These are phyloP conservation scores for Eilema depressum DNA, from an alignment of 2,888 invertebrate genomes.

Conservation along the genomic window DNA sequence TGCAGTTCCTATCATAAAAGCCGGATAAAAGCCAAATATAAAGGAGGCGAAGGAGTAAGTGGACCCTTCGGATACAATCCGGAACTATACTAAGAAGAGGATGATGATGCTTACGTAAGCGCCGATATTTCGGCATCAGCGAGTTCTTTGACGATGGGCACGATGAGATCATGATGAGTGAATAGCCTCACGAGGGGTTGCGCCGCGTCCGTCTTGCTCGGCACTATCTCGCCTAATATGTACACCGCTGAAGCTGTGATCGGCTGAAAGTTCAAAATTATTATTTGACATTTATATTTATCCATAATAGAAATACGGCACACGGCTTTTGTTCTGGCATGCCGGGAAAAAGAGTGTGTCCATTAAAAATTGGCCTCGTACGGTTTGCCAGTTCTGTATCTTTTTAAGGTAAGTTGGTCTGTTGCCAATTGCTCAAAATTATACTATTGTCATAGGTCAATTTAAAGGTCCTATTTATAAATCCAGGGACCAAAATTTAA, in stretches of 20 bases:
- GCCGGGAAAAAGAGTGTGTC: background rate
- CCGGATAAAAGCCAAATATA: too few species aligned
- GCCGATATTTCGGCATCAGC: conserved; percentile 96
- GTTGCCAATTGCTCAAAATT: too few species aligned
- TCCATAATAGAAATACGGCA: too few species aligned
- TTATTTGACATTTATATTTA: too few species aligned
- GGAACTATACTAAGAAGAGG: background rate
- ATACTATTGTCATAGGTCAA: background rate
- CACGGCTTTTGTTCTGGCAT: background rate
- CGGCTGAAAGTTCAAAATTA: conserved; percentile 85
- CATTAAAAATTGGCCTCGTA: background rate
- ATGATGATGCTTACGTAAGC: conserved; percentile 89
- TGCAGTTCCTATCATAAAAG: too few species aligned
- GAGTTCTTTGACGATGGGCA: conserved; percentile 93
- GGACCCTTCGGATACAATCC: too few species aligned
- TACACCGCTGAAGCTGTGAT: conserved; percentile 94
- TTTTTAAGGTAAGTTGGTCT: too few species aligned
- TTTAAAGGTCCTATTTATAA: background rate
- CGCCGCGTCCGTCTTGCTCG: conserved; percentile 95
- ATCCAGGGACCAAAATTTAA: background rate
- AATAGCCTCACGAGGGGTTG: conserved; percentile 95
- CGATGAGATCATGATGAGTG: conserved; percentile 94
- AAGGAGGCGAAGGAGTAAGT: too few species aligned
- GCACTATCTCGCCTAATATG: conserved; percentile 94
- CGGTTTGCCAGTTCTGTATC: background rate